These are phyloP conservation scores for Cyphomyrmex costatus DNA, from an alignment of 1,140 invertebrate genomes.

Conservation along the genomic window DNA sequence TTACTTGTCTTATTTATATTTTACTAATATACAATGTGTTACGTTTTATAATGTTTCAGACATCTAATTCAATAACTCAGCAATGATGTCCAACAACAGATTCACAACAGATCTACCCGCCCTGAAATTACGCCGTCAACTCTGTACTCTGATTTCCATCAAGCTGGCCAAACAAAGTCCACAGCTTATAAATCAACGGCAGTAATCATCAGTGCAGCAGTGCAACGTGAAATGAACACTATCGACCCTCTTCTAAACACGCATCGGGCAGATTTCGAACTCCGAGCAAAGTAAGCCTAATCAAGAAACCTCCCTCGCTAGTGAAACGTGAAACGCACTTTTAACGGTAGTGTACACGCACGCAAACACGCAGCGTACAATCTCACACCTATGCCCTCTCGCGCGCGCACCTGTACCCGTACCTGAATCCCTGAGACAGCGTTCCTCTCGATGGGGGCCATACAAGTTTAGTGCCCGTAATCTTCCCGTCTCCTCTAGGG, in stretches of 20 bases:
- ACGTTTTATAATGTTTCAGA: not conserved
- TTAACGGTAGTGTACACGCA: constrained; percentile 36
- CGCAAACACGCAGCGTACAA: not conserved
- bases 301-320: constrained; percentile 75
- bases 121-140: constrained; percentile 18
- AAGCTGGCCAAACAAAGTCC: constrained; percentile 48
- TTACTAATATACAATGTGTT: not conserved
- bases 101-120: not conserved
- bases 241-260: constrained; percentile 59
- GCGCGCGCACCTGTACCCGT: constrained; percentile 40
- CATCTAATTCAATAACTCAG: not conserved
- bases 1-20: not conserved
- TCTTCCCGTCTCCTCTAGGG: constrained; percentile 75
- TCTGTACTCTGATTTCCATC: not conserved
- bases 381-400: constrained; percentile 6
- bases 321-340: constrained; percentile 72
- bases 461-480: constrained; percentile 76
- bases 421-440: constrained; percentile 34
- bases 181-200: constrained; percentile 17
- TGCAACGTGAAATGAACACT: constrained; percentile 59
- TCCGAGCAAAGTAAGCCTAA: constrained; percentile 79
- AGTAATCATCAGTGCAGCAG: not conserved
- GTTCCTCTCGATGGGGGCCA: constrained; percentile 56
- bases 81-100: not conserved
- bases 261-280: constrained; percentile 75